Evolutionary conservation across 1,140 invertebrate genomes (phyloP), one percentile per base, ranked within the genome.

Genomic region (Eriocheir sinensis): DNA sequence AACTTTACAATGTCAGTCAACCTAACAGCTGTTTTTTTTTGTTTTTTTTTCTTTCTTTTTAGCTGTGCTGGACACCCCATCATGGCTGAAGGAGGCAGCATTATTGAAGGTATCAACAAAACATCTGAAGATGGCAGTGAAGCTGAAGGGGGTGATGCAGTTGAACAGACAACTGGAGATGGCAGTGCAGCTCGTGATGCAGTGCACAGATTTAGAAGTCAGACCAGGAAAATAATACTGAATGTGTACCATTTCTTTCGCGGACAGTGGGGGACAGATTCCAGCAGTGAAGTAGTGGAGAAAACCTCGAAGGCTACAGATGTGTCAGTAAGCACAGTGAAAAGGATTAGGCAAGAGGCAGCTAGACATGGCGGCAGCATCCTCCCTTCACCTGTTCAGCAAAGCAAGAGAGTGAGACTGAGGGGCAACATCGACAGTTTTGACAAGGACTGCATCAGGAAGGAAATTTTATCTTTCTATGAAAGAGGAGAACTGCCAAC

Each of bases 401-500:
- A 2, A 2, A 32, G 6, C 3, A 91, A 91, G 89, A 91, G 48
- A 36, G 6, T 72, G 3, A 44, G 38, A 4, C 48, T 91, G 3
- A 8, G 34, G 48, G 89, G 15, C 2, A 72, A 60, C 4, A 3
- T 89, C 17, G 38, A 89, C 40, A 53, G 30, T 30, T 89, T 89
- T 89, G 88, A 53, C 8, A 60, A 60, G 17, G 88, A 89, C 4
- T 32, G 38, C 34, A 40, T 89, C 44, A 9, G 40, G 12, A 91
- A 40, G n/a, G 89, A 53, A 72, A 91, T 91, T 72, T n/a, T 91
- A 15, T 60, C 89, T 2, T 44, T 90, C 9, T 91, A 91, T 72
- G 89, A 72, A 53, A 91, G 48, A 91, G 34, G 48, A 32, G 48
- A 91, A 17, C 89, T 91, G 9, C 89, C 89, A 72, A 90, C 89